Evolutionary conservation across 2,113 vertebrate genomes (phyloP), one percentile per base, ranked within the genome.

Genomic region (Nibea coibor): DNA sequence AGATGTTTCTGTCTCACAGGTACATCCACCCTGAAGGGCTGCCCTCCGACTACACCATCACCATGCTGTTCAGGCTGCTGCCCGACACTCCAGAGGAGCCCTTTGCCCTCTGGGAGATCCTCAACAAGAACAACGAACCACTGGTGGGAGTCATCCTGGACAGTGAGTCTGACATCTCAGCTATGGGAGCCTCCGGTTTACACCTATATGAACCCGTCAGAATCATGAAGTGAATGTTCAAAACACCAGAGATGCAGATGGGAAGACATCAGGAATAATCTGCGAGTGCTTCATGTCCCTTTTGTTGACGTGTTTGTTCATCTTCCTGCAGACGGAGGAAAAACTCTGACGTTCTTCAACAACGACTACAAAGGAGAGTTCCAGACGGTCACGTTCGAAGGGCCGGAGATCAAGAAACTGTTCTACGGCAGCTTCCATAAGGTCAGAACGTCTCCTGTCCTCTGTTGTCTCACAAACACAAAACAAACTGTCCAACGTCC

Each of bases 341-440:
- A 99, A 92, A 98, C 97, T 0, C 88, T 99, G 90, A 99, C 97
- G 0, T 99, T 97, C 91, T 99, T 99, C 92, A 99, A 97, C 93
- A 96, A 96, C 0, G 98, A 99, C 94, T 96, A 96, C 84, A 96
- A 91, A 75, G 97, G 95, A 16, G 95, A 96, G 5, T 99, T 99
- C 87, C 98, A 99, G 87, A 98, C 97, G 0, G 97, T 97, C 61
- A 98, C 97, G 28, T 99, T 99, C 63, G 97, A 99, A 80, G 97
- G 97, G 19, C 93, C 96, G 1, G 96, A 97, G 66, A 96, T 99
- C 87, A 95, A 92, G 66, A 98, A 97, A 84, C 96, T 99, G 64
- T 99, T 99, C 94, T 96, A 97, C 59, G 97, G 97, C 51, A 99
- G 96, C 88, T 99, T 99, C 89, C 98, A 99, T 76, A 99, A 99